Percentiles rank a stretch among this genome's conserved stretches.
Conservation (phyloP, 1,140 invertebrate genomes). For the Anadara kagoshimensis region DNA sequence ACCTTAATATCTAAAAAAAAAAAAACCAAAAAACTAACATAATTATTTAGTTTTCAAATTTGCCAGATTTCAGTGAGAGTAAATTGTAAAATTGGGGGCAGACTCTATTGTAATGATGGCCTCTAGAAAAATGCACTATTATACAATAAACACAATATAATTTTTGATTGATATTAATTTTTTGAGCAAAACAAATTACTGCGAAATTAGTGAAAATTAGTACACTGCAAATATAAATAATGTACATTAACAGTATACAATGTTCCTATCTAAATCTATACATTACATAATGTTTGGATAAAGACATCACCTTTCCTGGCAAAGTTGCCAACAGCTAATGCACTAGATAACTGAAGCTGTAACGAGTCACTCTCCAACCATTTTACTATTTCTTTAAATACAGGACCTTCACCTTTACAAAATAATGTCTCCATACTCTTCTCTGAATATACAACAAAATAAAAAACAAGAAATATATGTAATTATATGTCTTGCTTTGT, state of each 20-base stretch:
- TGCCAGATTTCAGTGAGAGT: no score
- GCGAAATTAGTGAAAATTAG: no score
- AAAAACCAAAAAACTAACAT: no score
- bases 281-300: neutral
- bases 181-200: no score
- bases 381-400: conserved; percentile 83
- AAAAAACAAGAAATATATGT: neutral
- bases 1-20: no score
- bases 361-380: conserved; percentile 86
- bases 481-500: no score
- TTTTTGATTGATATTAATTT: no score
- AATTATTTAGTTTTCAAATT: no score
- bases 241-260: no score
- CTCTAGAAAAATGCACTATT: neutral
- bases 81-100: no score
- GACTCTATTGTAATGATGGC: neutral
- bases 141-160: no score
- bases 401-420: conserved; percentile 80
- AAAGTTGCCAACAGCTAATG: conserved; percentile 92
- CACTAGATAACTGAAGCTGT: conserved; percentile 85
- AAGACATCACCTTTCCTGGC: conserved; percentile 80
- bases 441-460: conserved; percentile 78
- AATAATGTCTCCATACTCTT: conserved; percentile 89
- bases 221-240: no score
- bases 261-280: neutral